Evolutionary conservation across 2,888 invertebrate species (phyloP), one percentile per base, ranked within the genome.

Genomic region (Enoplolaimus lenunculus): DNA sequence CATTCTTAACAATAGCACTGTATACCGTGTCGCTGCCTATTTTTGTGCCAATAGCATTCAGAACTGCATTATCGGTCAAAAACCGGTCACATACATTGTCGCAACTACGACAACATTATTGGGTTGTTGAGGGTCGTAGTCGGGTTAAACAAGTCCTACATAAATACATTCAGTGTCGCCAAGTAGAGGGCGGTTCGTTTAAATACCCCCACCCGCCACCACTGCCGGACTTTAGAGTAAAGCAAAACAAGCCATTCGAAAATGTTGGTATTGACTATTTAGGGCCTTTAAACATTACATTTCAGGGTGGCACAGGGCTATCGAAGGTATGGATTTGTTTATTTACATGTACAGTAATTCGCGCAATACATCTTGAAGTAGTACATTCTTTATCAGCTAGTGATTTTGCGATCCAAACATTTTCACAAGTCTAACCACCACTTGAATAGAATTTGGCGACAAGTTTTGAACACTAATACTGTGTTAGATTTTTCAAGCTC

Each of bases 141-240:
- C 67, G 34, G n/a, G 67, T 66, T 31, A 31, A 66, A 66, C 67
- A n/a, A 16, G 70, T 70, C 33, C 16, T 70, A 16, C 3, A 70
- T 16, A 69, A 70, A 34, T 70, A 71, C 33, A 16, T 7, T 34
- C 3, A 21, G n/a, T 70, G 70, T 29, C 2, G n/a, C 3, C 13
- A 21, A 16, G 3, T n/a, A 13, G 21, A 70, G 7, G 70, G 70
- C 21, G 70, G 70, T 16, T 71, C 70, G 28, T 70, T 29, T 28
- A 3, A 70, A 34, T 21, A 70, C 21, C 70, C 70, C 34, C 2
- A 21, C 13, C 28, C 33, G 21, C 70, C 70, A 3, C 7, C 70
- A 21, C 33, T 70, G 3, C 70, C 70, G 16, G 70, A 70, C 21
- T 29, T n/a, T 26, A 2, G 70, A 16, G 70, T 70, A 2, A 71